Evolutionary conservation across 2,797 vertebrate genomes (phyloP).

Genomic region (Synaphobranchus kaupii): DNA sequence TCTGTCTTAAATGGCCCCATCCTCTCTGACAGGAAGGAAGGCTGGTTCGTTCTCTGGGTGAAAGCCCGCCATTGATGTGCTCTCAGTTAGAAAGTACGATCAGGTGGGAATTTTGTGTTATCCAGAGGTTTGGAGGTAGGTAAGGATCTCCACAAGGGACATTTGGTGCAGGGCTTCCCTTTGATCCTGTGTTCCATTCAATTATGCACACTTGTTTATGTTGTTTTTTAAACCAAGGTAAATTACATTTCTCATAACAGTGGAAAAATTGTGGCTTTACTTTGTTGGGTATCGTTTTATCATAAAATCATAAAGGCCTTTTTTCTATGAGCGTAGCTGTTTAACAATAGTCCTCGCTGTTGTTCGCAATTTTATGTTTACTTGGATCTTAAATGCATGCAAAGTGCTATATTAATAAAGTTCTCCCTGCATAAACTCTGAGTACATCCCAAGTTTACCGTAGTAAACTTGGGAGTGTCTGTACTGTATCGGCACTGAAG

Average conservation of each 20-base stretch:
- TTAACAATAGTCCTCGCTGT: not conserved
- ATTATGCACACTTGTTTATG: too few species aligned
- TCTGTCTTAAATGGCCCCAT: not conserved
- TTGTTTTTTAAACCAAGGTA: too few species aligned
- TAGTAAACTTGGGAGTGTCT: not conserved
- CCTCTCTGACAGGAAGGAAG: not conserved
- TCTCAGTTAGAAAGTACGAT: not conserved
- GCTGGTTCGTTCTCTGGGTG: not conserved
- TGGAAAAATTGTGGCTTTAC: too few species aligned
- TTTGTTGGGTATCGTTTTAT: too few species aligned
- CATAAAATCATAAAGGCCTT: too few species aligned
- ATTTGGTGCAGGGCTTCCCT: not conserved
- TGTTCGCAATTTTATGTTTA: not conserved
- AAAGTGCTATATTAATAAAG: not conserved
- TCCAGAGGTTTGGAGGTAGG: not conserved
- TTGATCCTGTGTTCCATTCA: too few species aligned
- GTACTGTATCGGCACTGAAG: constrained; percentile 19
- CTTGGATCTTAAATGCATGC: not conserved
- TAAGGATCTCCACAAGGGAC: not conserved
- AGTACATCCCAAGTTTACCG: not conserved
- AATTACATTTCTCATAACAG: too few species aligned
- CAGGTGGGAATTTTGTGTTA: not conserved
- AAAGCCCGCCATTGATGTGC: not conserved
- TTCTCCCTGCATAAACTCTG: not conserved
- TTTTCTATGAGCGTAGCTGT: not conserved